These are phyloP conservation scores for Hycleus cichorii DNA, from an alignment of 1,140 invertebrate species.

Conservation along the genomic window DNA sequence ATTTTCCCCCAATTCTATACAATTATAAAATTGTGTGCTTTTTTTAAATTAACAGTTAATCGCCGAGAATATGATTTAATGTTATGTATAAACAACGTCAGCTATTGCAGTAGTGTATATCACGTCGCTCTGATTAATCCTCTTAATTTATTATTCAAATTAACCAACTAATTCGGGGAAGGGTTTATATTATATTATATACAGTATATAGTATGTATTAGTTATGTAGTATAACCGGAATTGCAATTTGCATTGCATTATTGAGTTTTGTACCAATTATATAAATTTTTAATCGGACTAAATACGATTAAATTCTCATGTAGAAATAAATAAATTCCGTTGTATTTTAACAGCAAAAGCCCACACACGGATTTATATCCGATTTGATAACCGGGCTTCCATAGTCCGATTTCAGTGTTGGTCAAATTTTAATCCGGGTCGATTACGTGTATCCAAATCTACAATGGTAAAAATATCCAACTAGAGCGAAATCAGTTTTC, in stretches of 20 bases:
- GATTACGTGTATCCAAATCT: constrained; percentile 4
- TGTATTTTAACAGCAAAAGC: background rate
- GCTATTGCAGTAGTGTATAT: background rate
- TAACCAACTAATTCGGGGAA: constrained; percentile 1
- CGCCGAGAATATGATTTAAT: too few relatives aligned
- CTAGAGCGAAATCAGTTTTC: too few relatives aligned
- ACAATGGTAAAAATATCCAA: constrained; percentile 1
- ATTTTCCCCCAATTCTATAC: too few relatives aligned
- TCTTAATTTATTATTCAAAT: constrained; percentile 16
- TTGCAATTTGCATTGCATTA: constrained; percentile 12
- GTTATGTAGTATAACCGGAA: background rate
- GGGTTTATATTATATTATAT: constrained; percentile 7
- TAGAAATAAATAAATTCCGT: constrained; percentile 2
- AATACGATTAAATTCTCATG: constrained; percentile 6
- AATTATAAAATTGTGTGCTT: too few relatives aligned
- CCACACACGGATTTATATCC: background rate
- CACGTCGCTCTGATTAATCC: constrained; percentile 9
- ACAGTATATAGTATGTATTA: too few relatives aligned
- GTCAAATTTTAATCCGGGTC: constrained; percentile 9
- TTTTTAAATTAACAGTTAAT: too few relatives aligned
- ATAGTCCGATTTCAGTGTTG: background rate
- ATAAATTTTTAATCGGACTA: constrained; percentile 11
- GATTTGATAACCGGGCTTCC: background rate
- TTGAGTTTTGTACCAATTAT: constrained; percentile 14
- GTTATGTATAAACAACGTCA: too few relatives aligned